phyloP scores from a whole-genome alignment of 92 coral and sea anemone species.

The Zoanthus sociatus region DNA sequence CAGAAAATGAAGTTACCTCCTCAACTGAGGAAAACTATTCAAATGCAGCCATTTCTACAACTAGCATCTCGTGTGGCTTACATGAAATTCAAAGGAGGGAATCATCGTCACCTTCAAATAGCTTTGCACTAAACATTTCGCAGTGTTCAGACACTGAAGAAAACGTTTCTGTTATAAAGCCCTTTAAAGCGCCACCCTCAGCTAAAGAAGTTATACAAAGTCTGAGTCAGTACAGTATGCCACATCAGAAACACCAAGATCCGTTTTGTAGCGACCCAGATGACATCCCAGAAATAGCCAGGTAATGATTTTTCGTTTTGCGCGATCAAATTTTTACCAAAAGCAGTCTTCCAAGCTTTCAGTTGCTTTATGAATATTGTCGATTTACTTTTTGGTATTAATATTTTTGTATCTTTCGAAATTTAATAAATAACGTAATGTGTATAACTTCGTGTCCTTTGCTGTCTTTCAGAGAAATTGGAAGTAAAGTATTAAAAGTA shows the following conservation, averaged over 20 bases:
- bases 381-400: background rate
- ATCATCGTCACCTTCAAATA: background rate
- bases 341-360: background rate
- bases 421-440: background rate
- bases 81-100: background rate
- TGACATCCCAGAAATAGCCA: slow-evolving; percentile 81
- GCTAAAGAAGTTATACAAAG: slow-evolving; percentile 59
- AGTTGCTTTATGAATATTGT: background rate
- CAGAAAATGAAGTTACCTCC: background rate
- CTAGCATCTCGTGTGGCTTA: background rate
- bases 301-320: slow-evolving; percentile 53
- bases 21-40: background rate
- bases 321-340: background rate
- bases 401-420: background rate
- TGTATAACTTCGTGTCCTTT: background rate
- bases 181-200: slow-evolving; percentile 76
- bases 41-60: background rate
- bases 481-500: slow-evolving; percentile 76
- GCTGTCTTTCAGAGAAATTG: slow-evolving; percentile 63
- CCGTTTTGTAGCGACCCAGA: slow-evolving; percentile 96
- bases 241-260: slow-evolving; percentile 78
- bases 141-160: background rate
- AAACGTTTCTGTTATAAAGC: slow-evolving; percentile 56
- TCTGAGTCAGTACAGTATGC: slow-evolving; percentile 77
- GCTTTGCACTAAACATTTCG: background rate